Percentiles rank a stretch among this genome's conserved stretches.
These are phyloP conservation scores for Conomelus anceps DNA, from an alignment of 2,888 invertebrate species.

Conservation along the genomic window DNA sequence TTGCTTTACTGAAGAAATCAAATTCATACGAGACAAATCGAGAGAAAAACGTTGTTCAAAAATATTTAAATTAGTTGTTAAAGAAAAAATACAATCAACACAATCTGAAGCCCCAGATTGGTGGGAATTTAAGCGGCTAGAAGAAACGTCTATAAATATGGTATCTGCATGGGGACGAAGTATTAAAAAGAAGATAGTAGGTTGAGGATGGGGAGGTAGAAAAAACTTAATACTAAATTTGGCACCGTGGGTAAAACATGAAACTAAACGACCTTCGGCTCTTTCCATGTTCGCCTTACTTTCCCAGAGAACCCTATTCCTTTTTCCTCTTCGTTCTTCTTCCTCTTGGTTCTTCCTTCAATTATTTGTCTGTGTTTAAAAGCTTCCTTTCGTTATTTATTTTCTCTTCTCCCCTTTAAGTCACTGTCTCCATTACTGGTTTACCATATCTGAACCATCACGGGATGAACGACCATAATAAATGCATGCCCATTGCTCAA, in stretches of 20 bases:
- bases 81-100: background rate
- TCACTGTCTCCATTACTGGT: background rate
- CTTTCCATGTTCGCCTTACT: background rate
- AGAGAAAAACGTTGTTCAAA: no score
- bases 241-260: background rate
- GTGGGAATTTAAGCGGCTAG: background rate
- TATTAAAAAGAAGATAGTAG: background rate
- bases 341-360: no score
- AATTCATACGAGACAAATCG: no score
- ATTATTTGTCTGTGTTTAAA: background rate
- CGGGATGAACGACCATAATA: background rate
- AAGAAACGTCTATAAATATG: background rate
- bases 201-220: background rate
- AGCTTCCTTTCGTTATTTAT: background rate
- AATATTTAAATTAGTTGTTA: background rate
- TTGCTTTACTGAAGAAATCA: no score
- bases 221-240: background rate
- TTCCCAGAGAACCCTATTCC: background rate
- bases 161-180: background rate
- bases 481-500: background rate
- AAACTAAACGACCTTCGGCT: background rate
- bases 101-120: background rate
- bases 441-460: background rate
- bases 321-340: background rate
- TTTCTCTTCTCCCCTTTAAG: background rate